phyloP scores from a whole-genome alignment of 92 coral and sea anemone species.

The Bergia sp. region DNA sequence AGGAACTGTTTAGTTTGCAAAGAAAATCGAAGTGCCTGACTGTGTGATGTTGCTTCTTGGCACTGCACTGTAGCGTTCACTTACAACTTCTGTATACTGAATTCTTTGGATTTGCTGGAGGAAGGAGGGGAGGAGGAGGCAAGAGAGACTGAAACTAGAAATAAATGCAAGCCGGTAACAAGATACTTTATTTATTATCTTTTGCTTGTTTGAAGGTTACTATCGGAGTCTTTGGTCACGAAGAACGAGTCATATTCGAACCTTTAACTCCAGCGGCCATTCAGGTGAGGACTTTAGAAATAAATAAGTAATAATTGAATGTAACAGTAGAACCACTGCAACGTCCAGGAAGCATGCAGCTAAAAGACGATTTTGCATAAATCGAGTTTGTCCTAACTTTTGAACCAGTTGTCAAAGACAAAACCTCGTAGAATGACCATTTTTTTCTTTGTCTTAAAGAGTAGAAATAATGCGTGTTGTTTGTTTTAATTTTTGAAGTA shows the following conservation, averaged over 20 bases:
- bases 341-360: neutral
- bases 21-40: too few species aligned
- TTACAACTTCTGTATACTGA: too few species aligned
- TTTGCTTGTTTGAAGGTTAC: slow-evolving; percentile 70
- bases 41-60: too few species aligned
- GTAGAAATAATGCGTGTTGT: too few species aligned
- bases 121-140: neutral
- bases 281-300: slow-evolving; percentile 62
- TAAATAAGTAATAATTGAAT: neutral
- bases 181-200: too few species aligned
- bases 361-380: neutral
- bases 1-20: too few species aligned
- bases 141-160: neutral
- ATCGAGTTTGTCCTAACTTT: neutral
- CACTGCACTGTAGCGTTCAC: too few species aligned
- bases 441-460: too few species aligned
- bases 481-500: too few species aligned
- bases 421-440: neutral
- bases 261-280: slow-evolving; percentile 96
- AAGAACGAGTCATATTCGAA: slow-evolving; percentile 93
- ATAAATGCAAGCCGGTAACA: neutral
- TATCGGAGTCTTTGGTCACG: slow-evolving; percentile 92
- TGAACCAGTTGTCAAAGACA: neutral
- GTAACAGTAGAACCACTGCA: neutral
- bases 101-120: too few species aligned